Percentiles rank a stretch among this genome's conserved stretches.
phyloP scores from a whole-genome alignment of 2,888 invertebrate genomes.

The Conops quadrifasciatus region DNA sequence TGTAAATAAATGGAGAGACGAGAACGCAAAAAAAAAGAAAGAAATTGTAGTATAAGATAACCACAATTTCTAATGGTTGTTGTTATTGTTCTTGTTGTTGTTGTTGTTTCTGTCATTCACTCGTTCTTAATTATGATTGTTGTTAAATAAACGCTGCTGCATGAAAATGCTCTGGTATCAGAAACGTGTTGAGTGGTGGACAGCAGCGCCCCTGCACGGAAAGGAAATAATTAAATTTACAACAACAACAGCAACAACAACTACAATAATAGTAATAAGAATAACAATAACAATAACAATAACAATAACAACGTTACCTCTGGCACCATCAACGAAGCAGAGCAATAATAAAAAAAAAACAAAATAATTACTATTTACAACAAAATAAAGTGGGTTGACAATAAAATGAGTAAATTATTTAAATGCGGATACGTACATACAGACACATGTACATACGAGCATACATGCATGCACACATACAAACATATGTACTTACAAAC shows the following conservation, averaged over 20 bases:
- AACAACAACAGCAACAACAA: neutral
- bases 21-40: too few relatives aligned
- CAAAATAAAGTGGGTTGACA: slow-evolving; percentile 29
- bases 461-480: neutral
- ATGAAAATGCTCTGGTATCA: neutral
- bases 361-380: neutral
- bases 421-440: neutral
- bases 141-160: slow-evolving; percentile 5
- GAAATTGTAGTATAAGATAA: too few relatives aligned
- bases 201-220: neutral
- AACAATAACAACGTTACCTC: slow-evolving; percentile 10
- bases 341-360: slow-evolving; percentile 10
- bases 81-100: slow-evolving; percentile 8
- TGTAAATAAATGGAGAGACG: too few relatives aligned
- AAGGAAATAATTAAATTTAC: too few relatives aligned
- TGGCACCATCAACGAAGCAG: too few relatives aligned
- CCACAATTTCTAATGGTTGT: slow-evolving; percentile 1
- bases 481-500: too few relatives aligned
- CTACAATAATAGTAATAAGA: slow-evolving; percentile 37
- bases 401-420: slow-evolving; percentile 34
- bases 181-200: neutral
- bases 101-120: slow-evolving; percentile 9
- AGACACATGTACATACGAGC: too few relatives aligned
- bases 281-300: slow-evolving; percentile 28
- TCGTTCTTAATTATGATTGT: slow-evolving; percentile 18